These are phyloP conservation scores for Ectemnius cavifrons DNA, from an alignment of 2,888 invertebrate genomes.

Conservation along the genomic window DNA sequence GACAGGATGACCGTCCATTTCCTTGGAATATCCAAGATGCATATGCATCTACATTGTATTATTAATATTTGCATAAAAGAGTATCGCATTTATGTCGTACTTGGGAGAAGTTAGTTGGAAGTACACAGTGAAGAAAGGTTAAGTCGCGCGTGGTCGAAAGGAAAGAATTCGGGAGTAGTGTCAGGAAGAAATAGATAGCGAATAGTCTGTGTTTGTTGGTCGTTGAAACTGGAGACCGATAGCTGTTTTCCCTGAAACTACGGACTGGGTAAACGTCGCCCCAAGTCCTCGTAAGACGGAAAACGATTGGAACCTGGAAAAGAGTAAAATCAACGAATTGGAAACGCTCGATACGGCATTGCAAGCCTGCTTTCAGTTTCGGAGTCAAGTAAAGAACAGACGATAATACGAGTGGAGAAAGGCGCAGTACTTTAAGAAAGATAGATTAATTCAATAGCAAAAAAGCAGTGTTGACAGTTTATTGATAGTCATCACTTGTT, in stretches of 20 bases:
- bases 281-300: constrained; percentile 43
- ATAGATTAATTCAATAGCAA: neutral
- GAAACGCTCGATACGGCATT: constrained; percentile 59
- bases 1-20: too few species aligned
- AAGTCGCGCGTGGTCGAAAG: too few species aligned
- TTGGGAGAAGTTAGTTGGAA: too few species aligned
- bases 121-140: too few species aligned
- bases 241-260: constrained; percentile 35
- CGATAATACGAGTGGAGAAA: constrained; percentile 21
- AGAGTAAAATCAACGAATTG: constrained; percentile 57
- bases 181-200: too few species aligned
- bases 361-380: constrained; percentile 37
- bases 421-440: constrained; percentile 15
- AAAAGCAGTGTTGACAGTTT: constrained; percentile 34
- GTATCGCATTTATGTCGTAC: too few species aligned
- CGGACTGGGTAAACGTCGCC: constrained; percentile 45
- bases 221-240: neutral
- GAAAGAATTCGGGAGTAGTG: too few species aligned
- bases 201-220: too few species aligned
- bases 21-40: too few species aligned
- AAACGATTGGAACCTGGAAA: constrained; percentile 60
- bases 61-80: too few species aligned
- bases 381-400: constrained; percentile 12
- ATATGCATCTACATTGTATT: too few species aligned
- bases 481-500: constrained; percentile 50